A percentile compares a stretch with the other conserved stretches of the same genome.
phyloP scores from a whole-genome alignment of 2,113 vertebrate species.

The Mohoua ochrocephala region DNA sequence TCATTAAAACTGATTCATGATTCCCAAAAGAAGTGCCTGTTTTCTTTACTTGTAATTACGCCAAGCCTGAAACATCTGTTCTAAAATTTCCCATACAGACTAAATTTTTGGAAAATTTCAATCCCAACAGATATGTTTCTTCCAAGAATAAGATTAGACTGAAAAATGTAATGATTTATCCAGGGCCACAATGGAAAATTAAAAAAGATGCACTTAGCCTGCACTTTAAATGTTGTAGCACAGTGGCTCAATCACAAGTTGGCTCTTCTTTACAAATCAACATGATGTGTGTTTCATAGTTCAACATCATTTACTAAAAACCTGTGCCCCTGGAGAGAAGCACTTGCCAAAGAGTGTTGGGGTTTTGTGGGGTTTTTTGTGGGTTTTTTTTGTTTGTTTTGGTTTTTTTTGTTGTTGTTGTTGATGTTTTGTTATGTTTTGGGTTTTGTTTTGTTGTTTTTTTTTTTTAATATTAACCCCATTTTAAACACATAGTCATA shows the following conservation, averaged over 20 bases:
- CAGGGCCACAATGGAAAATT: not conserved
- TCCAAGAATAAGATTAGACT: slow-evolving; percentile 8
- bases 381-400: not conserved
- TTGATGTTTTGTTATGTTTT: not conserved
- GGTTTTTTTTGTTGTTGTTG: too few species aligned
- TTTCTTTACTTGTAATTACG: slow-evolving; percentile 7
- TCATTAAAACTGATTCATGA: not conserved
- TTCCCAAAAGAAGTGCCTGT: not conserved
- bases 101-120: slow-evolving; percentile 29
- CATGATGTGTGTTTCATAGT: not conserved
- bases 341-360: not conserved
- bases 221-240: not conserved
- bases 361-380: too few species aligned
- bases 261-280: not conserved
- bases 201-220: not conserved
- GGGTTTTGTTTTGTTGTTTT: not conserved
- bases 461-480: not conserved
- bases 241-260: not conserved
- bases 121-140: not conserved
- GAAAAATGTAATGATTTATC: not conserved
- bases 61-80: slow-evolving; percentile 17
- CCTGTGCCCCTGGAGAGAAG: not conserved
- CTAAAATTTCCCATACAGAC: not conserved
- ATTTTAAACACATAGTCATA: not conserved
- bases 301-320: not conserved